These are phyloP conservation scores for Sebastes umbrosus DNA, from an alignment of 2,797 vertebrate species.

Conservation along the genomic window DNA sequence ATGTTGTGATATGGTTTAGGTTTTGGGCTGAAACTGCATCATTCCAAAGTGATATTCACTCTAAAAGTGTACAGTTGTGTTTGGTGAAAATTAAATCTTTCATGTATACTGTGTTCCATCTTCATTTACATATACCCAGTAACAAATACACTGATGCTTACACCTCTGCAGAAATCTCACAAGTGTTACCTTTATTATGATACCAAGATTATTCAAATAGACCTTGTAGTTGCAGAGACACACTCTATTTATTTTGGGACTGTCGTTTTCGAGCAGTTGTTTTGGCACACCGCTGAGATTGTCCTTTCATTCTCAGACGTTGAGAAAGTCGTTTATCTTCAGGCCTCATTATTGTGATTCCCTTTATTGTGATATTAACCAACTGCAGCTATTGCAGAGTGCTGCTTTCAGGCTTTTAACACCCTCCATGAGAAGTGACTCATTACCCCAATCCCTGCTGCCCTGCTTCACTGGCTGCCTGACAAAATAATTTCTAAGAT, in stretches of 20 bases:
- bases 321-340: conserved; percentile 13
- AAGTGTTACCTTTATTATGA: no score
- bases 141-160: background rate
- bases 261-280: background rate
- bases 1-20: background rate
- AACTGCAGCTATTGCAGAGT: background rate
- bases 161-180: background rate
- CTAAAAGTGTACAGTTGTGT: background rate
- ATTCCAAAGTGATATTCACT: background rate
- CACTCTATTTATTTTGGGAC: background rate
- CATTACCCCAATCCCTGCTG: background rate
- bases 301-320: background rate
- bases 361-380: background rate
- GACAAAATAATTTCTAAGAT: background rate
- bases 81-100: background rate
- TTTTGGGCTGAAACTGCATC: background rate
- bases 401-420: background rate
- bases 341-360: conserved; percentile 9
- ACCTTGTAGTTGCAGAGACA: background rate
- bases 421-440: background rate
- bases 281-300: background rate
- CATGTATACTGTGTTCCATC: background rate
- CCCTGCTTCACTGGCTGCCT: background rate
- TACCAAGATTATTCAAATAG: no score
- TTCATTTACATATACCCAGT: background rate